These are phyloP conservation scores for Anolis apletophallus DNA, from an alignment of 2,797 vertebrate species.

Conservation along the genomic window DNA sequence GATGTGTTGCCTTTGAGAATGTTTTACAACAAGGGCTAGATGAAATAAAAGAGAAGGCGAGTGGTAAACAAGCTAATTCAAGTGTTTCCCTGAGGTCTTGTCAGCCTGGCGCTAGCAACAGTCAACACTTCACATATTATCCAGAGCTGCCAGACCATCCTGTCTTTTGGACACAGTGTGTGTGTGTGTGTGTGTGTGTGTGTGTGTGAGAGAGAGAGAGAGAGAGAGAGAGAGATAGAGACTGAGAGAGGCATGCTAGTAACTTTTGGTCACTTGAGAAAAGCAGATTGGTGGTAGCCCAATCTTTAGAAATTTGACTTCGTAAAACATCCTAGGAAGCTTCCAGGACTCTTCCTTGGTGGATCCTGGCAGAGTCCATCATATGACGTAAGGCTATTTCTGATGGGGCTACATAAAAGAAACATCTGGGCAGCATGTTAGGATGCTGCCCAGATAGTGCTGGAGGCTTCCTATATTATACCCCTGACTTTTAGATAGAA, in stretches of 20 bases:
- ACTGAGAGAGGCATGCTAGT: conserved; percentile 14
- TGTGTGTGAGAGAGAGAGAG: not conserved
- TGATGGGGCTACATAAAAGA: too few species aligned
- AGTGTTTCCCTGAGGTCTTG: conserved; percentile 42
- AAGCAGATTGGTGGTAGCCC: not conserved
- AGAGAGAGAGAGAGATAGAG: not conserved
- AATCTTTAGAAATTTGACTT: not conserved
- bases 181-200: fast-evolving
- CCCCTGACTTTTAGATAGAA: too few species aligned
- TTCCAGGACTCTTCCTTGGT: too few species aligned
- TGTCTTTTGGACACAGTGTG: not conserved
- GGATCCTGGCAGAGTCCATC: too few species aligned
- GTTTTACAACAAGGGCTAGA: conserved; percentile 53
- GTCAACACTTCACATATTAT: conserved; percentile 51
- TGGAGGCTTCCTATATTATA: too few species aligned
- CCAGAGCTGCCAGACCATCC: conserved; percentile 38
- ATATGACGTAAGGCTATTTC: too few species aligned
- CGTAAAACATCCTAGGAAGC: too few species aligned
- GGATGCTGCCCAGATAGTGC: too few species aligned
- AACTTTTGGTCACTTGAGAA: conserved; percentile 51
- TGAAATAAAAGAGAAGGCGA: conserved; percentile 45
- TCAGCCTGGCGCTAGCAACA: conserved; percentile 50
- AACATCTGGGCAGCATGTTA: too few species aligned
- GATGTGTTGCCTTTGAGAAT: conserved; percentile 21
- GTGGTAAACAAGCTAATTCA: conserved; percentile 57